Evolutionary conservation across 2,797 vertebrate genomes (phyloP).

Genomic region (Falco peregrinus): DNA sequence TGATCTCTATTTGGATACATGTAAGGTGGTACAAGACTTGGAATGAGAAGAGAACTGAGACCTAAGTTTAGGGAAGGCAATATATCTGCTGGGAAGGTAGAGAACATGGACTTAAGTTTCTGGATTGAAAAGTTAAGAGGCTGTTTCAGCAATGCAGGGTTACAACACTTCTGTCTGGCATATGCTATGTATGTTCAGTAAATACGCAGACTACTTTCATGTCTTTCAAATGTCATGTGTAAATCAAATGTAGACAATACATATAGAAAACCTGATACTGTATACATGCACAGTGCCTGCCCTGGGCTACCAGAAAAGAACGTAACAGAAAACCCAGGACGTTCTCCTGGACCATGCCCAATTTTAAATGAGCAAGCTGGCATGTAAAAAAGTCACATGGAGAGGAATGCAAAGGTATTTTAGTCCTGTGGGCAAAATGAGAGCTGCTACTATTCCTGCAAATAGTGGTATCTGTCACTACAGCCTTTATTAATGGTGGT

Average conservation of each 20-base stretch:
- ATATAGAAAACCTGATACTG: not conserved
- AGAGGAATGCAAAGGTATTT: not conserved
- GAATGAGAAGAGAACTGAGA: not conserved
- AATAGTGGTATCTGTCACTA: not conserved
- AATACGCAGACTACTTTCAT: not conserved
- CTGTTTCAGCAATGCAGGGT: not conserved
- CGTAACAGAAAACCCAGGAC: not conserved
- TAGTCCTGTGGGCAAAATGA: not conserved
- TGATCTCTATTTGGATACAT: not conserved
- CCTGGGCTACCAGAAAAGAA: not conserved
- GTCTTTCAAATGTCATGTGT: not conserved
- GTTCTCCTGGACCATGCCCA: fast-evolving
- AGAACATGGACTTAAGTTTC: not conserved
- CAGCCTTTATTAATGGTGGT: not conserved
- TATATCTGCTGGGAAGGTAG: not conserved
- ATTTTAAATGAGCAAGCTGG: not conserved
- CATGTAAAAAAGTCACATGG: not conserved
- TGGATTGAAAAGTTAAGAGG: not conserved
- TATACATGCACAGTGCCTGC: not conserved
- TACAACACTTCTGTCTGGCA: not conserved
- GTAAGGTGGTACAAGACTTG: not conserved
- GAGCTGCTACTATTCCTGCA: not conserved
- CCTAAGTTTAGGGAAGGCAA: not conserved
- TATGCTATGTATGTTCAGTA: not conserved
- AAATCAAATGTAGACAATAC: not conserved